A percentile compares a stretch with the other conserved stretches of the same genome.
These are phyloP conservation scores for Nezara viridula DNA, from an alignment of 2,888 invertebrate genomes.

Conservation along the genomic window DNA sequence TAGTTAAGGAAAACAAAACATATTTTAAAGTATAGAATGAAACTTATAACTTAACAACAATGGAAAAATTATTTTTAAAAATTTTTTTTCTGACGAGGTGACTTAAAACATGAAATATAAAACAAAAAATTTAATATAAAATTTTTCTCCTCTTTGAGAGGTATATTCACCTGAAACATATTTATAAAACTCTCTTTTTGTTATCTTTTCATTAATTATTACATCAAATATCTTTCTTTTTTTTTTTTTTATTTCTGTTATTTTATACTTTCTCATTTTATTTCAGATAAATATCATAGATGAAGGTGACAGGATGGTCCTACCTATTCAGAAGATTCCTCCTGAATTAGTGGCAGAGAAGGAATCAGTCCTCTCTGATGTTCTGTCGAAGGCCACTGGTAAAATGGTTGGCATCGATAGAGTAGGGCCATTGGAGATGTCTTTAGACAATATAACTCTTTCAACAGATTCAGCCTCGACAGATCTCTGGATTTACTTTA, in stretches of 20 bases:
- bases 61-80: no score
- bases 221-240: no score
- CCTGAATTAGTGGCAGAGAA: slow-evolving; percentile 78
- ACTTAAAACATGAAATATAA: no score
- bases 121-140: no score
- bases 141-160: neutral
- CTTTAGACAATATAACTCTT: slow-evolving; percentile 82
- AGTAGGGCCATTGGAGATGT: slow-evolving; percentile 80
- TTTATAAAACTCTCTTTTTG: no score
- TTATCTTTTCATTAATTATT: no score
- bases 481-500: slow-evolving; percentile 89
- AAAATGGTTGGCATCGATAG: slow-evolving; percentile 86
- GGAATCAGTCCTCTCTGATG: slow-evolving; percentile 73
- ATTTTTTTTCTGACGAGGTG: no score
- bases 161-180: no score
- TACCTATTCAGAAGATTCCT: slow-evolving; percentile 82
- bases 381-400: slow-evolving; percentile 81
- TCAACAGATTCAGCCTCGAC: slow-evolving; percentile 81
- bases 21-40: no score
- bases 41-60: no score
- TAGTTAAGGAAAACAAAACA: no score
- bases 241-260: neutral
- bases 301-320: slow-evolving; percentile 81
- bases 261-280: slow-evolving; percentile 35
- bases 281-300: slow-evolving; percentile 82